Evolutionary conservation across 1,140 invertebrate genomes (phyloP).

Genomic region (Arctopsyche grandis): DNA sequence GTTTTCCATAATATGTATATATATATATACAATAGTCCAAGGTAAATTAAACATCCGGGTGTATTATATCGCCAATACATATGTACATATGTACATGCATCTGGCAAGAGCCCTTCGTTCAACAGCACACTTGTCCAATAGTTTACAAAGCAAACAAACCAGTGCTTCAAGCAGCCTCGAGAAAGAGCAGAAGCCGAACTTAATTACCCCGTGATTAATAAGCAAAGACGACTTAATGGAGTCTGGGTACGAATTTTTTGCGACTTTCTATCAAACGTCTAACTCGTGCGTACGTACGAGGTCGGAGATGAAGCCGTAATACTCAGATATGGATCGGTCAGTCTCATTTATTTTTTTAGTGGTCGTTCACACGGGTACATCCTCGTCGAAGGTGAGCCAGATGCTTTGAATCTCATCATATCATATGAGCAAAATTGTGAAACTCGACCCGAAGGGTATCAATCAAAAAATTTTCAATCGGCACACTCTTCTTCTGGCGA

Average conservation of each 20-base stretch:
- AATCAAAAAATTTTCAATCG: constrained; percentile 3
- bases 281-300: neutral
- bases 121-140: neutral
- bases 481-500: too few species aligned
- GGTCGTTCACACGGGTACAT: constrained; percentile 12
- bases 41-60: constrained; percentile 28
- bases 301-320: constrained; percentile 1
- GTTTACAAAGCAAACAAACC: neutral
- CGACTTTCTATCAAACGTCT: too few species aligned
- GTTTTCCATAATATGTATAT: too few species aligned
- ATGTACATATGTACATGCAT: neutral
- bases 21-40: neutral
- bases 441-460: constrained; percentile 8
- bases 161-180: neutral
- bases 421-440: neutral
- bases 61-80: neutral
- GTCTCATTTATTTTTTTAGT: neutral
- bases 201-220: neutral
- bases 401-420: constrained; percentile 18
- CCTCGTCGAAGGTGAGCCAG: constrained; percentile 9
- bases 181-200: neutral
- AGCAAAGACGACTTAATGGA: neutral
- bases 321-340: too few species aligned
- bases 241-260: neutral
- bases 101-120: constrained; percentile 18